Base-by-base conservation (phyloP, 1,140 invertebrate genomes). In the Drosophila lacteicornis region DNA sequence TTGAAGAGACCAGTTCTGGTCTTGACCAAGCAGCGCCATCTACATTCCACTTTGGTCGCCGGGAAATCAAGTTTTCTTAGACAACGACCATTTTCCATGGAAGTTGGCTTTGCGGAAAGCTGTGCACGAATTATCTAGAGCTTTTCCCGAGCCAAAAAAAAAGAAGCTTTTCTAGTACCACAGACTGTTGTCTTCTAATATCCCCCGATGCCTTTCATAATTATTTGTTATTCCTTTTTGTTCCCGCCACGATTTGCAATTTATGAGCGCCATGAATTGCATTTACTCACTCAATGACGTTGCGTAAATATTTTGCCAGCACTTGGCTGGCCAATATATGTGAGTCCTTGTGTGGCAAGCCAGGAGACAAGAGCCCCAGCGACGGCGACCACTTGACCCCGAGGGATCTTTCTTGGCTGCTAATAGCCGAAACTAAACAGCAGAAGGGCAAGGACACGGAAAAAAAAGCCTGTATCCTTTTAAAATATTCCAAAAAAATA, bases 251-350 rank as follows among this genome's bases (percentile, higher is more conserved):
- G 59, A 62, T 83, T 83, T 70, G 61, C 66, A 82, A 68, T 82
- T 86, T 86, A 86, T 86, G 82, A 86, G 84, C 63, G 56, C 75
- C 59, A 79, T 79, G 77, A 79, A 79, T 79, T 79, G 77, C 77
- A 79, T 79, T 79, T 79, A 73, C 75, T 66, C 56, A 73, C 30
- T 45, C 45, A 56, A 79, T 79, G 75, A 79, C 76, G 68, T 40
- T 30, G 68, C 51, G 75, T 60, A 79, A 79, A 70, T 75, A 79
- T 73, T 86, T 75, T 69, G 59, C 59, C 36, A 79, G 75, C 69
- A 79, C 75, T 82, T 79, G 67, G 46, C 27, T 30, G 25, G 30
- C 46, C 63, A 61, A 40, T 59, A 70, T 79, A 55, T 55, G 59
- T 63, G 58, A 65, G 74, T 47, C 53, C 59, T 79, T 69, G 75